phyloP scores from a whole-genome alignment of 2,113 vertebrate genomes.

The Apteryx mantelli region DNA sequence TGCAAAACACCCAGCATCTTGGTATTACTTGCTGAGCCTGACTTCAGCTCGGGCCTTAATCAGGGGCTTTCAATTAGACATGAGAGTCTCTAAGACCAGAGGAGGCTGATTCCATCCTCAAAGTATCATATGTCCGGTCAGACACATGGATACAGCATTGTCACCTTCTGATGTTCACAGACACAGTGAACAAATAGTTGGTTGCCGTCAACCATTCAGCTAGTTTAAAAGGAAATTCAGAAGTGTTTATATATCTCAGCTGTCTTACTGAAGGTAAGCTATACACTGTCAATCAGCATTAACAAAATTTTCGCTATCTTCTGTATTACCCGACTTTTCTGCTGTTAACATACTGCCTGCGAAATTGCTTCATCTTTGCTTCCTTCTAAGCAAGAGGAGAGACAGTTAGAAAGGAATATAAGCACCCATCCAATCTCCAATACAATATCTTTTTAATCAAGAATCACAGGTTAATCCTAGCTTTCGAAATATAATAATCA shows the following conservation, averaged over 20 bases:
- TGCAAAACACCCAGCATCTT: background rate
- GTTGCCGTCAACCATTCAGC: background rate
- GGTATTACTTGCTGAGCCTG: rapidly evolving
- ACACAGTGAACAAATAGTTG: background rate
- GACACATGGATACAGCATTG: background rate
- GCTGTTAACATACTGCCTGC: background rate
- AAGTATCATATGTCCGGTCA: rapidly evolving
- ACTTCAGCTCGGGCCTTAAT: background rate
- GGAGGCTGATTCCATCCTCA: background rate
- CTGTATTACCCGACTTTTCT: background rate
- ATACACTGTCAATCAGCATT: background rate
- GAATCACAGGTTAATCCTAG: conserved; percentile 86
- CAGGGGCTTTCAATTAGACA: rapidly evolving
- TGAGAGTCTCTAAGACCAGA: background rate
- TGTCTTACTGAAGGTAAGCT: background rate
- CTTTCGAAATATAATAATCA: conserved; percentile 80
- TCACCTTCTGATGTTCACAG: no score
- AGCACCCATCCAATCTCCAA: conserved; percentile 18
- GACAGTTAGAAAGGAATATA: conserved; percentile 27
- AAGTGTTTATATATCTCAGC: background rate
- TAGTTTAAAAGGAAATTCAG: background rate
- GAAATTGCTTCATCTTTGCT: background rate
- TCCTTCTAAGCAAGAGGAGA: background rate
- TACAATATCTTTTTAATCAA: conserved; percentile 78
- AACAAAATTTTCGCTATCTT: background rate